Evolutionary conservation across 2,888 invertebrate species (phyloP).

Genomic region (Carabus problematicus): DNA sequence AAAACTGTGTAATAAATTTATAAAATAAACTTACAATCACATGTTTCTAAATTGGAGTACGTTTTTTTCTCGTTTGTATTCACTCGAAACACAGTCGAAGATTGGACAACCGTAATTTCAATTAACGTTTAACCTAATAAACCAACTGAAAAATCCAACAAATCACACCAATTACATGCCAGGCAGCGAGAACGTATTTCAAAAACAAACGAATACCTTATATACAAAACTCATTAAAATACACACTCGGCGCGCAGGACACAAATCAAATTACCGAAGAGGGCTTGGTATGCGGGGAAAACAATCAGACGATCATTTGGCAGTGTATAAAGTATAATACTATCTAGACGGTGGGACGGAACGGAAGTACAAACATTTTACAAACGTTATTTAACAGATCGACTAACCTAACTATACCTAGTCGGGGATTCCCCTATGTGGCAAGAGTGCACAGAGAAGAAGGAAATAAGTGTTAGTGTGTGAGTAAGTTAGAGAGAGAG

Average conservation of each 20-base stretch:
- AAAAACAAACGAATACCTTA: neutral
- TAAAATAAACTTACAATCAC: too few relatives aligned
- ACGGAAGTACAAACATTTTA: neutral
- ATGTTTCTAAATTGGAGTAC: too few relatives aligned
- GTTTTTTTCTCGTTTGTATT: too few relatives aligned
- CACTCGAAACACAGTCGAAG: too few relatives aligned
- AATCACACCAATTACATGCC: too few relatives aligned
- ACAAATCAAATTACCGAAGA: slow-evolving; percentile 35
- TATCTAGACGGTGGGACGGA: too few relatives aligned
- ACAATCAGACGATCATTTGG: slow-evolving; percentile 36
- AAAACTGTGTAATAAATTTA: too few relatives aligned
- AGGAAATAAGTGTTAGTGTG: too few relatives aligned
- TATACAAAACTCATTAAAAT: neutral
- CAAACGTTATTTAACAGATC: slow-evolving; percentile 6
- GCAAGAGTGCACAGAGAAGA: neutral
- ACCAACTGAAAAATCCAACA: too few relatives aligned
- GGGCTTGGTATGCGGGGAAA: slow-evolving; percentile 27
- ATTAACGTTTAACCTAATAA: too few relatives aligned
- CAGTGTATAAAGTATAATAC: neutral
- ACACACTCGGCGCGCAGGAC: slow-evolving; percentile 2
- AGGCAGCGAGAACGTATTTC: neutral
- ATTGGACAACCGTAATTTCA: too few relatives aligned
- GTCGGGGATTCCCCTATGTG: neutral
- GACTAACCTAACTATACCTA: neutral
- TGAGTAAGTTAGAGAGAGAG: neutral